Percentiles rank a stretch among this genome's conserved stretches.
Evolutionary conservation across 2,888 invertebrate genomes (phyloP).

Genomic region (Autographa gamma): DNA sequence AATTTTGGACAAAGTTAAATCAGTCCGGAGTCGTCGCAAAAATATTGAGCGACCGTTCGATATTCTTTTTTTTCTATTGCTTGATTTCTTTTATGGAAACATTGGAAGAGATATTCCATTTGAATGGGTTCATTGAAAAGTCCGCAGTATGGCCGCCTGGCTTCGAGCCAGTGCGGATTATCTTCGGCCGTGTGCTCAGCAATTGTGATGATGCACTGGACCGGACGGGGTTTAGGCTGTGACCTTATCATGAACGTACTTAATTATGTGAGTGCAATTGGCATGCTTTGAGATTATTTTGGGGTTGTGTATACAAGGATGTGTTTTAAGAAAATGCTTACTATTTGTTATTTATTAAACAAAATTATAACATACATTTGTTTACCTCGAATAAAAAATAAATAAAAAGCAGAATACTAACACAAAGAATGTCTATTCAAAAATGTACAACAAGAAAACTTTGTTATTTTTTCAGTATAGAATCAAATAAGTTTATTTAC

Average conservation of each 20-base stretch:
- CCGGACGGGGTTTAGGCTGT: constrained; percentile 70
- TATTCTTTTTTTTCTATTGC: constrained; percentile 77
- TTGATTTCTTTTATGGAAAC: constrained; percentile 86
- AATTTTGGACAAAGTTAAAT: constrained; percentile 23
- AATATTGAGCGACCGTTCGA: constrained; percentile 64
- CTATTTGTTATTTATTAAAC: too few relatives aligned
- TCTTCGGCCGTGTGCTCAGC: constrained; percentile 80
- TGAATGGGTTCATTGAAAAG: constrained; percentile 87
- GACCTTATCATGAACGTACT: constrained; percentile 71
- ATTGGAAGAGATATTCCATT: constrained; percentile 86
- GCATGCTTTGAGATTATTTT: neutral
- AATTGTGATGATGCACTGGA: constrained; percentile 83
- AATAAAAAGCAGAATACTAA: too few relatives aligned
- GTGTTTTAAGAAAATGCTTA: too few relatives aligned
- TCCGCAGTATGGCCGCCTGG: constrained; percentile 87
- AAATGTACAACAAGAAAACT: too few relatives aligned
- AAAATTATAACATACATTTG: too few relatives aligned
- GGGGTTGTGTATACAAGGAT: neutral
- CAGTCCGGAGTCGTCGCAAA: constrained; percentile 37
- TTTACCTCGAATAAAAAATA: too few relatives aligned
- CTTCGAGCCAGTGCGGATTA: constrained; percentile 84
- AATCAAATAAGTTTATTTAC: too few relatives aligned
- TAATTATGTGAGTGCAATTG: constrained; percentile 65
- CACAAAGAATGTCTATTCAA: too few relatives aligned
- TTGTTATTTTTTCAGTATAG: too few relatives aligned